phyloP scores from a whole-genome alignment of 2,888 invertebrate species.

The Nesidiocoris tenuis region DNA sequence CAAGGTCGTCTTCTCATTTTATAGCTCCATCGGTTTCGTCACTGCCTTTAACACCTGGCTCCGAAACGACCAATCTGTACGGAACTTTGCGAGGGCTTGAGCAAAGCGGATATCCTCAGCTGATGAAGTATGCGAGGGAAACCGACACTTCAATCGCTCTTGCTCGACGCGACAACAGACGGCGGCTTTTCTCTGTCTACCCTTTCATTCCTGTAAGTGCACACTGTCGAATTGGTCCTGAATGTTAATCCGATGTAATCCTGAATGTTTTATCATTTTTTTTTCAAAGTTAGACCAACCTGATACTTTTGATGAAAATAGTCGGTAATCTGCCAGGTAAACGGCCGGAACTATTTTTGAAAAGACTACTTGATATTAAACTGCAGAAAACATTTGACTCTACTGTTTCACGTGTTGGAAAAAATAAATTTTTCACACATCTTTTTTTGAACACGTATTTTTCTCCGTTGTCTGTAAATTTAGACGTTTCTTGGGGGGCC shows the following conservation, averaged over 20 bases:
- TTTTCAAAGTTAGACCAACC: neutral
- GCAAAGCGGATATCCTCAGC: slow-evolving; percentile 88
- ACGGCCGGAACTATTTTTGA: too few relatives aligned
- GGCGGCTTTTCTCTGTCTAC: slow-evolving; percentile 74
- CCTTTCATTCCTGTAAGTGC: slow-evolving; percentile 58
- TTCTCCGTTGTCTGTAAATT: too few relatives aligned
- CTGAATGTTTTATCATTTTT: neutral
- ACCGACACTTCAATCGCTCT: slow-evolving; percentile 83
- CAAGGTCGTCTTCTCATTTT: too few relatives aligned
- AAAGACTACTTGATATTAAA: too few relatives aligned
- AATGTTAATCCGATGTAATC: neutral
- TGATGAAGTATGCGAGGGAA: slow-evolving; percentile 86
- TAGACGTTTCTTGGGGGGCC: too few relatives aligned
- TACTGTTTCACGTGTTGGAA: too few relatives aligned
- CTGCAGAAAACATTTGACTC: too few relatives aligned
- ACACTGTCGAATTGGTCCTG: neutral
- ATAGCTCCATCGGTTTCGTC: slow-evolving; percentile 53
- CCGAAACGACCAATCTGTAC: slow-evolving; percentile 56
- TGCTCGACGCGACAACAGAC: slow-evolving; percentile 75
- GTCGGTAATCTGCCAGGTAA: too few relatives aligned
- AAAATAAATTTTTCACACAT: too few relatives aligned
- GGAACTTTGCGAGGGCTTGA: slow-evolving; percentile 85
- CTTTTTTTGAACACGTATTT: too few relatives aligned
- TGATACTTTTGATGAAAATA: too few relatives aligned
- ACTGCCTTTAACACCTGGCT: slow-evolving; percentile 53